phyloP scores from a whole-genome alignment of 92 coral and sea anemone species.

The Meandrina meandrites region DNA sequence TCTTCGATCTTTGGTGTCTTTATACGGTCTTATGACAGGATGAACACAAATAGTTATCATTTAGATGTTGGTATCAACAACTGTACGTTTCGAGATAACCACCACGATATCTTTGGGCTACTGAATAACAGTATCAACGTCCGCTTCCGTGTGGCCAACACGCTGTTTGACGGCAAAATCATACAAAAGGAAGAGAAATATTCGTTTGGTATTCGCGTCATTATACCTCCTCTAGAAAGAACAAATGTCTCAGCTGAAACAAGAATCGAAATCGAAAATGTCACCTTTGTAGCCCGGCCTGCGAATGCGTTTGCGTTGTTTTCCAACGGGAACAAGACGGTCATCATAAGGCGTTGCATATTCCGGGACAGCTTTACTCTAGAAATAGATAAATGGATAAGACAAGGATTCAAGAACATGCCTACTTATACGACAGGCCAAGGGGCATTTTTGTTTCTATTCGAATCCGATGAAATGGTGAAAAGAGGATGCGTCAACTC shows the following conservation, averaged over 20 bases:
- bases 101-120: background rate
- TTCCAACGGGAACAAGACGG: constrained; percentile 4
- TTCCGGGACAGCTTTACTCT: constrained; percentile 14
- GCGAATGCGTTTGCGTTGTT: constrained; percentile 4
- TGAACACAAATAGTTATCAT: background rate
- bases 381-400: constrained; percentile 4
- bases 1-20: background rate
- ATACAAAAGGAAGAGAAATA: background rate
- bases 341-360: background rate
- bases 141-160: background rate
- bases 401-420: background rate
- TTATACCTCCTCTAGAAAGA: background rate
- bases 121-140: constrained; percentile 4
- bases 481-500: background rate
- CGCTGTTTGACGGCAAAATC: constrained; percentile 5
- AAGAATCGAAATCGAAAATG: constrained; percentile 4
- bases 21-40: background rate
- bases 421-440: constrained; percentile 15
- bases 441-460: constrained; percentile 20
- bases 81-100: constrained; percentile 14
- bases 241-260: background rate
- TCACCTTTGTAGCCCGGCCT: constrained; percentile 11
- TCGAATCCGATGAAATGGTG: constrained; percentile 13
- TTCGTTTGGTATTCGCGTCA: constrained; percentile 13
- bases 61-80: background rate